These are phyloP conservation scores for Emydoidea blandingii DNA, from an alignment of 2,797 vertebrate species.

Conservation along the genomic window DNA sequence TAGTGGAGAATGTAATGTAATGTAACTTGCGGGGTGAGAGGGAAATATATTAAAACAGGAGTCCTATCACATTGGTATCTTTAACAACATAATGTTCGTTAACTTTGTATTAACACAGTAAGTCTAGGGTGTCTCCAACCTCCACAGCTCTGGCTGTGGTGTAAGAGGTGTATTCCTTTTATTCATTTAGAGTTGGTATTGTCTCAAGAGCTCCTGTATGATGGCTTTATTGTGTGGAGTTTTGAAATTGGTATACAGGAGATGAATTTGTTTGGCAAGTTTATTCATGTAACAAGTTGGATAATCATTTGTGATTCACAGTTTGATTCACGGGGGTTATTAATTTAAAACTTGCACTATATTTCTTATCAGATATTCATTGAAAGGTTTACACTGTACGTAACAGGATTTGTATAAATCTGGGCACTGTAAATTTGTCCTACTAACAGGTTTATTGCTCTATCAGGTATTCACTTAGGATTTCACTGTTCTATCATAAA, in stretches of 20 bases:
- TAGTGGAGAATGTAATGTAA: neutral
- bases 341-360: conserved; percentile 68
- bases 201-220: conserved; percentile 40
- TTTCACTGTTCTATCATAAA: conserved; percentile 64
- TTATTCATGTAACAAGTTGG: conserved; percentile 75
- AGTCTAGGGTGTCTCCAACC: neutral
- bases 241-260: conserved; percentile 53
- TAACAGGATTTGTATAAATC: conserved; percentile 63
- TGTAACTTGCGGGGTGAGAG: neutral
- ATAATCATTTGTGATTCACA: conserved; percentile 72
- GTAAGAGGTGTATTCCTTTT: neutral
- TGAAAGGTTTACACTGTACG: conserved; percentile 52
- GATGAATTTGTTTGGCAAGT: conserved; percentile 72
- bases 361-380: conserved; percentile 68
- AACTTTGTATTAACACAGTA: neutral
- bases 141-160: neutral
- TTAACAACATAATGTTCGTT: neutral
- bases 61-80: neutral
- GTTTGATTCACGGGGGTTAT: conserved; percentile 64
- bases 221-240: conserved; percentile 45
- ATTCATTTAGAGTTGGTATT: conserved; percentile 39
- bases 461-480: conserved; percentile 58
- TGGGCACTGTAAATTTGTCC: conserved; percentile 58
- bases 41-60: neutral
- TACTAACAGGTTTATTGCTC: conserved; percentile 61